Evolutionary conservation across 2,888 invertebrate species (phyloP), one percentile per base, ranked within the genome.

Genomic region (Anthophora plumipes): DNA sequence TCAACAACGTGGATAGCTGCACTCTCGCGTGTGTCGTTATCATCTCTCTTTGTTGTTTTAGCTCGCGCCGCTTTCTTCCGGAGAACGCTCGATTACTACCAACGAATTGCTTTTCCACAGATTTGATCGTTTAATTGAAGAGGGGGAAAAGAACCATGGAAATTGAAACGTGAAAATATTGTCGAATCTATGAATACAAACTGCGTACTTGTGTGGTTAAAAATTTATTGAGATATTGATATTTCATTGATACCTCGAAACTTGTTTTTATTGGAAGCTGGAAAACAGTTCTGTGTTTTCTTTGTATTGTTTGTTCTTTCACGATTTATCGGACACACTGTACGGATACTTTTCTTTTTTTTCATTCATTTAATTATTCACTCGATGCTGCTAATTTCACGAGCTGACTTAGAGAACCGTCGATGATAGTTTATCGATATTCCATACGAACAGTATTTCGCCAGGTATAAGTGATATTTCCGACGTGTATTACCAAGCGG

Each of bases 11-110:
- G 50, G 57, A 66, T 74, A 74, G 74, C 25, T 14, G 12, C 75
- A 77, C 68, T 77, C 82, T 77, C 82, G 80, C 75, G 82, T 73
- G 82, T 63, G 17, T 74, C 20, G 20, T 67, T 77, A 77, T 77
- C 76, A 77, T 77, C 76, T 48, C 14, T 31, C 7, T 60, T 75
- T 75, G 77, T 76, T 77, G 75, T 64, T 77, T 74, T 46, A 77
- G 57, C 31, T 59, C 75, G 76, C 75, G 59, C 76, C 59, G 37
- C n/a, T 59, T 52, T 59, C 76, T 74, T 77, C 76, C 75, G 64
- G 76, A 31, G 37, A 37, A 57, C 50, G 31, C 31, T 63, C 57
- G 50, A 57, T 74, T 64, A 55, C 57, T n/a, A n/a, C n/a, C 17
- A 64, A 74, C 63, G 12, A 50, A 60, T 60, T 54, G 52, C 59